These are phyloP conservation scores for Tachina grossa DNA, from an alignment of 2,888 invertebrate genomes.

Conservation along the genomic window DNA sequence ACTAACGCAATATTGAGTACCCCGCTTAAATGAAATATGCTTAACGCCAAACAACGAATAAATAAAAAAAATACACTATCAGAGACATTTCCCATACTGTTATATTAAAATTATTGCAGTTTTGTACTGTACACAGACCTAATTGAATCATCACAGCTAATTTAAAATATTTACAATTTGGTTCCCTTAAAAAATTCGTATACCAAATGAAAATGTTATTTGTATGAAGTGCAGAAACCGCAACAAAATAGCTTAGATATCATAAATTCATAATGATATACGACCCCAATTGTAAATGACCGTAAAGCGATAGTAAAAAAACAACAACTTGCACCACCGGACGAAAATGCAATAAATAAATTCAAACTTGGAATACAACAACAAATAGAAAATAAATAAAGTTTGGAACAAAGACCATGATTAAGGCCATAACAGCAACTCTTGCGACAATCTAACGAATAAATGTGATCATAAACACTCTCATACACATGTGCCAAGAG, in stretches of 20 bases:
- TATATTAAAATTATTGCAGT: neutral
- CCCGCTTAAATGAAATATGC: too few species aligned
- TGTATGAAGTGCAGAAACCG: slow-evolving; percentile 66
- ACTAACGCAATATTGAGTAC: too few species aligned
- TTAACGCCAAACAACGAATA: too few species aligned
- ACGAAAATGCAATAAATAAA: slow-evolving; percentile 62
- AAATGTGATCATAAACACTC: slow-evolving; percentile 38
- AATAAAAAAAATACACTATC: too few species aligned
- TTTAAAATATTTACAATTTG: slow-evolving; percentile 10
- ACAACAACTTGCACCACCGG: slow-evolving; percentile 55
- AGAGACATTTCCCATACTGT: too few species aligned
- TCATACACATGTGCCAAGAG: too few species aligned
- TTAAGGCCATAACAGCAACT: slow-evolving; percentile 30
- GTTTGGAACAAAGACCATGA: slow-evolving; percentile 50
- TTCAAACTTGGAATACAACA: slow-evolving; percentile 26
- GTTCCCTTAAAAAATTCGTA: slow-evolving; percentile 30
- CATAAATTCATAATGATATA: slow-evolving; percentile 81
- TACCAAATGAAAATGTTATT: slow-evolving; percentile 11
- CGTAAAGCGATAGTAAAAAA: slow-evolving; percentile 68
- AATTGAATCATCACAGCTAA: slow-evolving; percentile 40
- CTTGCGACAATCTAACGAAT: slow-evolving; percentile 41
- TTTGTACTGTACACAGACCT: slow-evolving; percentile 3
- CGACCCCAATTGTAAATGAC: slow-evolving; percentile 71
- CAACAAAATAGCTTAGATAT: slow-evolving; percentile 75
- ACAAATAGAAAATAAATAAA: slow-evolving; percentile 54